Conservation (phyloP, 2,113 vertebrate genomes). For the Crotalus viridis region DNA sequence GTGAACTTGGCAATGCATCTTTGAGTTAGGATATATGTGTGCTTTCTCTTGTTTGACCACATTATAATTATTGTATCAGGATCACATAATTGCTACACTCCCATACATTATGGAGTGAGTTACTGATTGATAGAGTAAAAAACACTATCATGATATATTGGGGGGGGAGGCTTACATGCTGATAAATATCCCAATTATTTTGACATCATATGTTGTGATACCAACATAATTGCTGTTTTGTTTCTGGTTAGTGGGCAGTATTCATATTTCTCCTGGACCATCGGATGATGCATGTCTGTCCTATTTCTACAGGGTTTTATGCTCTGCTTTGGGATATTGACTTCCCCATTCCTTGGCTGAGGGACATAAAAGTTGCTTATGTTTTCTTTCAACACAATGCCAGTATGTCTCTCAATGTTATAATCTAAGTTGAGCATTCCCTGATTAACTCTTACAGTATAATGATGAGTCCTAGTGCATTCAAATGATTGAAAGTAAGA, state of each 20-base stretch:
- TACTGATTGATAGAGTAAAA: background rate
- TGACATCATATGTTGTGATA: background rate
- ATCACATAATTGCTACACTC: background rate
- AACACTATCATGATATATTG: background rate
- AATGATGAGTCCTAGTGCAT: background rate
- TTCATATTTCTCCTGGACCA: background rate
- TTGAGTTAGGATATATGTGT: background rate
- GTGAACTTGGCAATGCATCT: background rate
- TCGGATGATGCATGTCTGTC: background rate
- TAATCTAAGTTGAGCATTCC: background rate
- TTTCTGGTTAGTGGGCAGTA: background rate
- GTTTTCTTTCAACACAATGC: background rate
- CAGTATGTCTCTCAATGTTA: background rate
- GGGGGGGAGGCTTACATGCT: background rate
- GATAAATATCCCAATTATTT: background rate
- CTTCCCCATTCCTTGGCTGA: background rate
- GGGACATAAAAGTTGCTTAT: background rate
- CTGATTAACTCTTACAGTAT: rapidly evolving
- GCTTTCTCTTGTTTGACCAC: background rate
- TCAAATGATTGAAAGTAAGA: background rate
- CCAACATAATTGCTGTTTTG: background rate
- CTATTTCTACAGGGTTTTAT: background rate
- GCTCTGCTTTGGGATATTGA: background rate
- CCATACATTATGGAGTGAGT: background rate
- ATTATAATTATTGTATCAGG: background rate